Percentiles rank a stretch among this genome's conserved stretches.
These are phyloP conservation scores for Podarcis raffonei DNA, from an alignment of 2,113 vertebrate species.

Conservation along the genomic window DNA sequence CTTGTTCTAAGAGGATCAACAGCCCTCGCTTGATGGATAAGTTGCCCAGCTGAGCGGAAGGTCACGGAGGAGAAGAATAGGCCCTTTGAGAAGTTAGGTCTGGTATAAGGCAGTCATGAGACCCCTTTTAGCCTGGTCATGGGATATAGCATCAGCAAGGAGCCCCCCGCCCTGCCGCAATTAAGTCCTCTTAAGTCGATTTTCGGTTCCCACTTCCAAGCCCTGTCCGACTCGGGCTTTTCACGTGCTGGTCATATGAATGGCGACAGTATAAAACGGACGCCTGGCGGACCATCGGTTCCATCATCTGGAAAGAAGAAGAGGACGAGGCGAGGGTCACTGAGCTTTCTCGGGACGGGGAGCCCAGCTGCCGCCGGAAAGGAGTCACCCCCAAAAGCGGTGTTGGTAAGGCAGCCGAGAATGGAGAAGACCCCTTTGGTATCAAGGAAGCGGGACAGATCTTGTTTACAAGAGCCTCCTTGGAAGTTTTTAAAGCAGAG, in stretches of 20 bases:
- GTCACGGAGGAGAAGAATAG: slow-evolving; percentile 51
- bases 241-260: slow-evolving; percentile 72
- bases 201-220: slow-evolving; percentile 7
- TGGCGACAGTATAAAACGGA: slow-evolving; percentile 58
- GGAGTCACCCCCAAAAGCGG: not conserved
- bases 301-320: not conserved
- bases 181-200: slow-evolving; percentile 67
- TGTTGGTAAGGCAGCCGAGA: not conserved
- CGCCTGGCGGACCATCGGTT: not conserved
- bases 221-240: slow-evolving; percentile 27
- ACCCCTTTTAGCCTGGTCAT: slow-evolving; percentile 62
- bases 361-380: not conserved
- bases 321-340: accelerated
- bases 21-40: not conserved
- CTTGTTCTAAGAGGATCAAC: too few species aligned
- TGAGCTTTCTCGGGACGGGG: not conserved
- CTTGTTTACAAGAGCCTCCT: too few species aligned
- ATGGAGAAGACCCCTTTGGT: too few species aligned
- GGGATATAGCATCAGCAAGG: slow-evolving; percentile 41
- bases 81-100: slow-evolving; percentile 46
- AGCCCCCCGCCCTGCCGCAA: not conserved
- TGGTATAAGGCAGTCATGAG: slow-evolving; percentile 58
- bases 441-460: too few species aligned
- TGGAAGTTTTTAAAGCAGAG: too few species aligned
- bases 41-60: slow-evolving; percentile 20